Conservation (phyloP, 1,140 invertebrate species). For the Papilio polytes region DNA sequence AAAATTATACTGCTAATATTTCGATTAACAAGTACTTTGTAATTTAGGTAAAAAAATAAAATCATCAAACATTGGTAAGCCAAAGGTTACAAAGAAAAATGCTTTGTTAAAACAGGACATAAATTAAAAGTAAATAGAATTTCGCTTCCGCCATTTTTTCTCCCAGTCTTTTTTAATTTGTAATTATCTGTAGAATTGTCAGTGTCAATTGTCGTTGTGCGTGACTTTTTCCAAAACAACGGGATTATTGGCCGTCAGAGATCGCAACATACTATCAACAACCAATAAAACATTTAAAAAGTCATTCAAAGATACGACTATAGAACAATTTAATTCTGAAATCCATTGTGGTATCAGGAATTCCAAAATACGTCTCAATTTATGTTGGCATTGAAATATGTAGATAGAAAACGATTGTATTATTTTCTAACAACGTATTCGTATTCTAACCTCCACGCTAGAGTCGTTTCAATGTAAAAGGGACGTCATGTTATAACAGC, state of each 20-base stretch:
- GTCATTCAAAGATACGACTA: constrained; percentile 15
- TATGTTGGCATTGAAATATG: not conserved
- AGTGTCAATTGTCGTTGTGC: constrained; percentile 59
- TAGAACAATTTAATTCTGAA: not conserved
- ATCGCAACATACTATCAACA: constrained; percentile 56
- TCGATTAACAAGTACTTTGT: not conserved
- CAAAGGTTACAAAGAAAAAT: not conserved
- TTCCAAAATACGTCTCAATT: not conserved
- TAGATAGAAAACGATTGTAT: not conserved
- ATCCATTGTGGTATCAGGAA: constrained; percentile 30
- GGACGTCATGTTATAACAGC: too few species aligned
- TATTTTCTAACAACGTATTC: not conserved
- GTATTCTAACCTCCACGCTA: too few species aligned
- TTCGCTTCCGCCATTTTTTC: constrained; percentile 40
- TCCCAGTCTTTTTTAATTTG: constrained; percentile 54
- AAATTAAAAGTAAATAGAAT: constrained; percentile 50
- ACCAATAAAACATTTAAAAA: constrained; percentile 21
- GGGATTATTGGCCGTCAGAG: constrained; percentile 60
- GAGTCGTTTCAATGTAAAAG: too few species aligned
- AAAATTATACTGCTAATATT: not conserved
- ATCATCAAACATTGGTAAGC: not conserved
- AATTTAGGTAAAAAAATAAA: not conserved
- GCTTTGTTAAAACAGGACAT: constrained; percentile 14
- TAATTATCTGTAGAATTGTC: constrained; percentile 56
- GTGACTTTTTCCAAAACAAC: constrained; percentile 79